These are phyloP conservation scores for Drosophila hamatofila DNA, from an alignment of 2,888 invertebrate genomes.

Conservation along the genomic window DNA sequence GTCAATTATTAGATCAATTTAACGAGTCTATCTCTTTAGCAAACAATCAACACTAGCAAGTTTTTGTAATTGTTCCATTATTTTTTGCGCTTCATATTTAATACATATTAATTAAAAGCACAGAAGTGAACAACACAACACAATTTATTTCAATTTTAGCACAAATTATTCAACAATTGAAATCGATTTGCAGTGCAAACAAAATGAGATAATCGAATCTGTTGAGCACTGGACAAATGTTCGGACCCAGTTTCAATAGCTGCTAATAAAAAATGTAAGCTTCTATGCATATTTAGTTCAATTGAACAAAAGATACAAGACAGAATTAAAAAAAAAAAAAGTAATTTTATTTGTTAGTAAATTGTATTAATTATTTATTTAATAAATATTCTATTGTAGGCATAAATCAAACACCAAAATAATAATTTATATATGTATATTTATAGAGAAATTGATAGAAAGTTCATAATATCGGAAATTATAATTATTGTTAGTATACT, in stretches of 20 bases:
- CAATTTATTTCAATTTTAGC: conserved; percentile 15
- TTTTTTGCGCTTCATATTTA: conserved; percentile 4
- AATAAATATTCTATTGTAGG: conserved; percentile 56
- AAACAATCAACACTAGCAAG: neutral
- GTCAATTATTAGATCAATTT: neutral
- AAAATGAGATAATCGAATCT: conserved; percentile 50
- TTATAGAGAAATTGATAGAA: conserved; percentile 44
- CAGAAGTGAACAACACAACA: conserved; percentile 8
- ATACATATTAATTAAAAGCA: conserved; percentile 20
- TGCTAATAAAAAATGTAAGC: conserved; percentile 21
- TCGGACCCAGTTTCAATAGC: conserved; percentile 10
- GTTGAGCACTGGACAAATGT: conserved; percentile 14
- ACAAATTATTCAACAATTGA: conserved; percentile 45
- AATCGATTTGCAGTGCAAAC: conserved; percentile 56
- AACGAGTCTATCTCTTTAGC: neutral
- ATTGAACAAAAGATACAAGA: conserved; percentile 12
- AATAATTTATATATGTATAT: conserved; percentile 44
- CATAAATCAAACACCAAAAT: conserved; percentile 73
- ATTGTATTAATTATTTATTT: conserved; percentile 45
- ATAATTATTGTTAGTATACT: conserved; percentile 24
- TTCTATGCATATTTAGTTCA: conserved; percentile 26
- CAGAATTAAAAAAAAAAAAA: neutral
- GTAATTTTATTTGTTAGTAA: neutral
- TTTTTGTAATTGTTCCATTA: neutral
- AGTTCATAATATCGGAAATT: conserved; percentile 65